Conservation (phyloP, 2,113 vertebrate genomes). For the Brachypteracias leptosomus region DNA sequence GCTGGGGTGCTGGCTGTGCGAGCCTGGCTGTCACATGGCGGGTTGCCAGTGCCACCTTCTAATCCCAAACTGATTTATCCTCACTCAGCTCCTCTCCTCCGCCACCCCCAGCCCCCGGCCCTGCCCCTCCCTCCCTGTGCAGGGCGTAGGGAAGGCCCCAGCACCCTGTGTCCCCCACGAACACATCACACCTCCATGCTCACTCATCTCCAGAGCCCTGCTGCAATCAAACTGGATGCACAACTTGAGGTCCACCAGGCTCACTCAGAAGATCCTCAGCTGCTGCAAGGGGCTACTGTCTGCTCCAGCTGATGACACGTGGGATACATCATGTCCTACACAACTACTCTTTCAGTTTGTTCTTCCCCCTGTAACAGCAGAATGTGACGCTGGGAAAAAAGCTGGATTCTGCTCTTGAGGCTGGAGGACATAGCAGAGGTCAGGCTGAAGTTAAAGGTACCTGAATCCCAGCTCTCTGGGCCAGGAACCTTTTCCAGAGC, state of each 20-base stretch:
- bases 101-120: not conserved
- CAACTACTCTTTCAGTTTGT: not conserved
- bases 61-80: conserved; percentile 52
- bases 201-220: fast-evolving
- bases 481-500: not conserved
- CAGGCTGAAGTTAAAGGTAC: not conserved
- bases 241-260: not conserved
- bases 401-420: not conserved
- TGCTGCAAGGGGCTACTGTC: not conserved
- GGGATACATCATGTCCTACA: not conserved
- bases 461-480: not conserved
- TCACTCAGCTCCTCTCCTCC: not conserved
- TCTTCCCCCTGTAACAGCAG: not conserved
- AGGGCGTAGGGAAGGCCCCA: not conserved
- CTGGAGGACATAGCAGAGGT: not conserved
- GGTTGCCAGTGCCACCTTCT: conserved; percentile 43
- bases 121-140: not conserved
- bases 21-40: conserved; percentile 46
- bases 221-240: no score
- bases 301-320: not conserved
- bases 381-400: not conserved
- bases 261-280: not conserved
- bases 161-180: not conserved
- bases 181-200: not conserved
- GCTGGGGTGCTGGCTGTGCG: conserved; percentile 40